A percentile compares a stretch with the other conserved stretches of the same genome.
phyloP scores from a whole-genome alignment of 2,797 vertebrate species.

The Syngnathus acus region DNA sequence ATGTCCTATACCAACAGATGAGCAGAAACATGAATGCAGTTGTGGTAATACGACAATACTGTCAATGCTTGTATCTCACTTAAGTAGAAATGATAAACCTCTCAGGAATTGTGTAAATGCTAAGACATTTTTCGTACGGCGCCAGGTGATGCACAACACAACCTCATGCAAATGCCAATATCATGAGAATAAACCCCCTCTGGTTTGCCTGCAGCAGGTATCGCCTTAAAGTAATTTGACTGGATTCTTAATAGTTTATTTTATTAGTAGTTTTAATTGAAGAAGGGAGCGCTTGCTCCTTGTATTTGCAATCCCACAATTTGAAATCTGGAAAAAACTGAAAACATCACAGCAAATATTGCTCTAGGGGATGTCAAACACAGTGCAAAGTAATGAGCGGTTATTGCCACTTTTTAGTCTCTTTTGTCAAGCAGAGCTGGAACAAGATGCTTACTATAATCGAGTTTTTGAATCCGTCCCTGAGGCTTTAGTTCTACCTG shows the following conservation, averaged over 20 bases:
- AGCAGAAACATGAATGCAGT: background rate
- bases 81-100: background rate
- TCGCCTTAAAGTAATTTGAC: too few species aligned
- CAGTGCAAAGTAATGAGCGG: constrained; percentile 14
- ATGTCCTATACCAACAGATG: background rate
- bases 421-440: constrained; percentile 30
- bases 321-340: constrained; percentile 3
- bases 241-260: too few species aligned
- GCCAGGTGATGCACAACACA: too few species aligned
- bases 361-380: constrained; percentile 11
- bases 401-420: constrained; percentile 7
- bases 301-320: background rate
- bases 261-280: too few species aligned
- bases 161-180: too few species aligned
- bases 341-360: constrained; percentile 8
- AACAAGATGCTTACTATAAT: constrained; percentile 39
- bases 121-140: too few species aligned
- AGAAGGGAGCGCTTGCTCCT: too few species aligned
- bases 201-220: too few species aligned
- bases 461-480: constrained; percentile 26
- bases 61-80: background rate
- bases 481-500: constrained; percentile 17
- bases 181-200: too few species aligned
- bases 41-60: background rate
- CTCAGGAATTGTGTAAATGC: too few species aligned